Evolutionary conservation across 1,140 invertebrate species (phyloP).

Genomic region (Drosophila oshimai): DNA sequence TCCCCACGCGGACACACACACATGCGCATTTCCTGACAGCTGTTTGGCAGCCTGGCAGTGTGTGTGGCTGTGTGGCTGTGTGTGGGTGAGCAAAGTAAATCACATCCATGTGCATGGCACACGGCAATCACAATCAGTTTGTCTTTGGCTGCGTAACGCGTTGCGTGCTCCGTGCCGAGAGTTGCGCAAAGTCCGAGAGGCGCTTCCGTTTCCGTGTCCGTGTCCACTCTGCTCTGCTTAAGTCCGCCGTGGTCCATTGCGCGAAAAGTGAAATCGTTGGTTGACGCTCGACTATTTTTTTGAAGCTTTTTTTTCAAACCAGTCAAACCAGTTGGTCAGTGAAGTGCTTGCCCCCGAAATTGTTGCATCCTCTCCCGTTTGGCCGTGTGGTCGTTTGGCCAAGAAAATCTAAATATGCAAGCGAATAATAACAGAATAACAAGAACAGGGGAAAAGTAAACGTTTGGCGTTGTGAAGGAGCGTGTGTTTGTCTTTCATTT

Average conservation of each 20-base stretch:
- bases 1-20: slow-evolving; percentile 36
- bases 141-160: slow-evolving; percentile 77
- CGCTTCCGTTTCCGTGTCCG: slow-evolving; percentile 12
- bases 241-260: slow-evolving; percentile 1
- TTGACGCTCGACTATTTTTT: not conserved
- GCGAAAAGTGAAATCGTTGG: slow-evolving; percentile 3
- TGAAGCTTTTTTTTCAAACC: not conserved
- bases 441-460: slow-evolving; percentile 2
- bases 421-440: not conserved
- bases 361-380: slow-evolving; percentile 8
- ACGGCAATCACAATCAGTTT: slow-evolving; percentile 81
- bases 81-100: slow-evolving; percentile 78
- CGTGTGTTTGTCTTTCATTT: slow-evolving; percentile 15
- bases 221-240: too few species aligned
- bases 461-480: not conserved
- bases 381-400: not conserved
- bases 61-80: slow-evolving; percentile 18
- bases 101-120: slow-evolving; percentile 71
- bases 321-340: slow-evolving; percentile 4
- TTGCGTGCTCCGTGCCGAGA: slow-evolving; percentile 61
- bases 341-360: not conserved
- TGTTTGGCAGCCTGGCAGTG: slow-evolving; percentile 31
- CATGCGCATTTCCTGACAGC: slow-evolving; percentile 54
- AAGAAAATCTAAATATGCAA: not conserved
- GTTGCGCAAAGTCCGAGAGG: too few species aligned